A percentile compares a stretch with the other conserved stretches of the same genome.
phyloP scores from a whole-genome alignment of 2,888 invertebrate species.

The Cacoxenus indagator region DNA sequence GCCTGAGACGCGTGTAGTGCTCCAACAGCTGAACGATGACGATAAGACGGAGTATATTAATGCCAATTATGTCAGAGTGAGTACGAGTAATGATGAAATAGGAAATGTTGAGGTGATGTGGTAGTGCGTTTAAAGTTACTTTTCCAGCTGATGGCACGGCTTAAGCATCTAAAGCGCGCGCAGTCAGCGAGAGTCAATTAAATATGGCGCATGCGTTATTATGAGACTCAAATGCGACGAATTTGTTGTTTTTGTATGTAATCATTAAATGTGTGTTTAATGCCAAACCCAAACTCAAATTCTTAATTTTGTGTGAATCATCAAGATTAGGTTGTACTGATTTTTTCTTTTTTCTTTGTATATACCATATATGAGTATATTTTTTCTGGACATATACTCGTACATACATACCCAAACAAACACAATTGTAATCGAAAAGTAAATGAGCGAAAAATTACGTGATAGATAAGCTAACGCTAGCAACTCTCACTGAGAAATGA shows the following conservation, averaged over 20 bases:
- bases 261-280: too few relatives aligned
- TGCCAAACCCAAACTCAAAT: too few relatives aligned
- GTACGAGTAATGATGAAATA: conserved; percentile 60
- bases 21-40: conserved; percentile 80
- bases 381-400: too few relatives aligned
- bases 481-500: background rate
- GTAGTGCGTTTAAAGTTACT: too few relatives aligned
- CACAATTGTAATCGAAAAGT: background rate
- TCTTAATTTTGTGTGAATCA: too few relatives aligned
- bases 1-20: conserved; percentile 88
- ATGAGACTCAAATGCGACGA: conserved; percentile 43
- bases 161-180: background rate
- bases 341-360: too few relatives aligned
- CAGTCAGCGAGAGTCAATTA: conserved; percentile 4
- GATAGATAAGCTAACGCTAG: too few relatives aligned
- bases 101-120: conserved; percentile 39
- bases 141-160: conserved; percentile 1
- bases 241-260: too few relatives aligned
- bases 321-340: too few relatives aligned
- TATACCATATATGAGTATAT: too few relatives aligned
- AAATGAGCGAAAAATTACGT: conserved; percentile 33
- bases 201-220: conserved; percentile 41
- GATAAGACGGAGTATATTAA: conserved; percentile 92
- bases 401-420: too few relatives aligned
- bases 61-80: conserved; percentile 91